A percentile compares a stretch with the other conserved stretches of the same genome.
Conservation (phyloP, 2,113 vertebrate species). For the Sceloporus tristichus region DNA sequence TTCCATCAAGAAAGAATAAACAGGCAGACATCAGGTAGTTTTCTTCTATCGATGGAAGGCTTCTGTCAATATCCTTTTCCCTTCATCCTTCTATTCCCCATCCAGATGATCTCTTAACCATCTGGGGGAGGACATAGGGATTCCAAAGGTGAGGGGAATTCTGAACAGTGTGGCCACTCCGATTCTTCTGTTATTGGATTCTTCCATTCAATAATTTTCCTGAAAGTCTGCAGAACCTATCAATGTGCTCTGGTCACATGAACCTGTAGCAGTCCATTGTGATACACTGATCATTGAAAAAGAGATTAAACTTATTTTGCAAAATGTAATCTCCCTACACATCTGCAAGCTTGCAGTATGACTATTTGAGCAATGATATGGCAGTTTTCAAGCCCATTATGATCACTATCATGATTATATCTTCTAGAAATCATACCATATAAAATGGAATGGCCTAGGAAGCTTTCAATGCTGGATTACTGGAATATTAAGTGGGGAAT, state of each 20-base stretch:
- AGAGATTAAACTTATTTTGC: not conserved
- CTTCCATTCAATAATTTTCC: not conserved
- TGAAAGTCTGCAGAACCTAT: not conserved
- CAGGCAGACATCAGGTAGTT: not conserved
- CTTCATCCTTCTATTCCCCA: not conserved
- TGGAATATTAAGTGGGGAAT: too few species aligned
- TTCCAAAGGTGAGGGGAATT: not conserved
- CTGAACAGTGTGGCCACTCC: not conserved
- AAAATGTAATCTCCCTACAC: not conserved
- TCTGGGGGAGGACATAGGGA: not conserved
- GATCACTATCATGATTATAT: not conserved
- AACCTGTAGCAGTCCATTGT: not conserved
- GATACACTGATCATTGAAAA: not conserved
- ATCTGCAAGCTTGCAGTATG: not conserved
- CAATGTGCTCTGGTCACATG: not conserved
- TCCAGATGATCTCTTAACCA: not conserved
- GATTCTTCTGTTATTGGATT: not conserved
- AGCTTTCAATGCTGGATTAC: too few species aligned
- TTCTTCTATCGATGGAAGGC: not conserved
- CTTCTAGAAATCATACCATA: not conserved
- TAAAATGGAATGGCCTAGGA: too few species aligned
- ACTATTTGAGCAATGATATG: not conserved
- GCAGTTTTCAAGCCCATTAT: not conserved
- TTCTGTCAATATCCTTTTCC: not conserved
- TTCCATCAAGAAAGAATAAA: not conserved